Conservation (phyloP, 2,113 vertebrate species). For the Meles meles region DNA sequence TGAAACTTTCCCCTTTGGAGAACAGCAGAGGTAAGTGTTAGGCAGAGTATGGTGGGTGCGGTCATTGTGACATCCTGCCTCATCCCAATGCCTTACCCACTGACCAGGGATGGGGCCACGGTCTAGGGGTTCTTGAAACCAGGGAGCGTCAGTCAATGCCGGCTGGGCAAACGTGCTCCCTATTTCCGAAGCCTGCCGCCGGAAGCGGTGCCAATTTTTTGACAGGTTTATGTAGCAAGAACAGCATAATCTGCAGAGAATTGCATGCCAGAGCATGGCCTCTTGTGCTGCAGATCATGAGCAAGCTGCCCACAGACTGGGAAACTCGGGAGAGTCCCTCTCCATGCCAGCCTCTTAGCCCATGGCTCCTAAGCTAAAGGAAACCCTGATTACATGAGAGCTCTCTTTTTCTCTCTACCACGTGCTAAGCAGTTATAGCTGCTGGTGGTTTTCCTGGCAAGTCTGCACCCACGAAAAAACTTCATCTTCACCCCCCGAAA, state of each 20-base stretch:
- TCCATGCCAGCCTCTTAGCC: not conserved
- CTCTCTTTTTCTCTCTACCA: not conserved
- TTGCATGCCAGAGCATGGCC: not conserved
- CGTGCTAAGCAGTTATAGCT: not conserved
- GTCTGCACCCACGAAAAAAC: not conserved
- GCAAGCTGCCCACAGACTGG: not conserved
- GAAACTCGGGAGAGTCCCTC: not conserved
- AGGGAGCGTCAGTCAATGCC: not conserved
- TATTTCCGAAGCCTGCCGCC: not conserved
- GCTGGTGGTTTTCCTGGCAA: not conserved
- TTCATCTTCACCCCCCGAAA: not conserved
- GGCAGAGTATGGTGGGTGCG: not conserved
- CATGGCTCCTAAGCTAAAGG: not conserved
- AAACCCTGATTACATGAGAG: not conserved
- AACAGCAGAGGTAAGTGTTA: not conserved
- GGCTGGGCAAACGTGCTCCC: not conserved
- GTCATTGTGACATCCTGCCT: too few species aligned
- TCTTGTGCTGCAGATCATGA: not conserved
- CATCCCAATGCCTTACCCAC: too few species aligned
- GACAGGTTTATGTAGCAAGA: not conserved
- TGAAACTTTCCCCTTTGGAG: not conserved
- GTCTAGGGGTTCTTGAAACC: not conserved
- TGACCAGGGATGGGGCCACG: not conserved
- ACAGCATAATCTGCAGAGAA: not conserved
- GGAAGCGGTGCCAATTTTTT: not conserved